Percentiles rank a stretch among this genome's conserved stretches.
These are phyloP conservation scores for Andrena marginata DNA, from an alignment of 2,888 invertebrate genomes.

Conservation along the genomic window DNA sequence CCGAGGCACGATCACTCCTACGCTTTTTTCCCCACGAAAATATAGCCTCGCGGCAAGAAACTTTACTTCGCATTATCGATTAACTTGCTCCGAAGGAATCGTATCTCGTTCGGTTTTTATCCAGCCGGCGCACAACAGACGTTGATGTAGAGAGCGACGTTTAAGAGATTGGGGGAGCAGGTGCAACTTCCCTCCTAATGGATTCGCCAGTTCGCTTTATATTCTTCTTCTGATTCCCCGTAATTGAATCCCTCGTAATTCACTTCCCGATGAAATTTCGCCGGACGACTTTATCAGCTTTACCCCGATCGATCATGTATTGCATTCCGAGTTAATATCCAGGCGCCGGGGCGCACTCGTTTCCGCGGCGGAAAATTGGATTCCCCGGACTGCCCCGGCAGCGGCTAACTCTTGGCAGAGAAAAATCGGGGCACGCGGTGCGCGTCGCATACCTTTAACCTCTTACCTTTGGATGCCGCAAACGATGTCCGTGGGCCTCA, in stretches of 20 bases:
- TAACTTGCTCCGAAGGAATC: background rate
- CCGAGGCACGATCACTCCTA: background rate
- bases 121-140: background rate
- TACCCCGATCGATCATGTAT: slow-evolving; percentile 43
- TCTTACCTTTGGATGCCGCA: slow-evolving; percentile 95
- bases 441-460: background rate
- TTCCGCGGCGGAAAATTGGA: slow-evolving; percentile 33
- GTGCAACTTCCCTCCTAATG: slow-evolving; percentile 31
- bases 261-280: slow-evolving; percentile 45
- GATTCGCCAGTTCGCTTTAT: slow-evolving; percentile 32
- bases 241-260: slow-evolving; percentile 49
- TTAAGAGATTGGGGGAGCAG: slow-evolving; percentile 34
- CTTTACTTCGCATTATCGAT: background rate
- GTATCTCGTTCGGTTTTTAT: background rate
- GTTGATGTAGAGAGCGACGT: background rate
- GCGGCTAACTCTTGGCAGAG: background rate
- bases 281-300: slow-evolving; percentile 36
- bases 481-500: slow-evolving; percentile 94
- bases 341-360: background rate
- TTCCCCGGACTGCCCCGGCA: background rate
- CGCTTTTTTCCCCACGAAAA: background rate
- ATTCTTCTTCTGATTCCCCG: slow-evolving; percentile 51
- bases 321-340: slow-evolving; percentile 37
- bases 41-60: background rate
- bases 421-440: background rate